phyloP scores from a whole-genome alignment of 1,140 invertebrate species.

The Euwallacea fornicatus region DNA sequence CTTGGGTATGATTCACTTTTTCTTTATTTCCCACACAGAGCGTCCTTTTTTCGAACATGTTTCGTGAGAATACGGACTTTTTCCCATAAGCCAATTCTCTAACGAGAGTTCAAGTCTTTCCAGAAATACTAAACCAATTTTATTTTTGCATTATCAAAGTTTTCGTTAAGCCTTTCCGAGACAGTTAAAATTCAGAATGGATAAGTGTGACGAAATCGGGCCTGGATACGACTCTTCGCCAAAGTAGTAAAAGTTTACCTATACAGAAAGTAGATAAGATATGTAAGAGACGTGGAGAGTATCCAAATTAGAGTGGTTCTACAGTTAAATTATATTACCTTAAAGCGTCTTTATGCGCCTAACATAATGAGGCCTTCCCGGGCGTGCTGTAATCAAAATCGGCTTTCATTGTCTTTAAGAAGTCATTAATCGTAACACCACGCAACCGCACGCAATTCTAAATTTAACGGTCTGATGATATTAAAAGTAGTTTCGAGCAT shows the following conservation, averaged over 20 bases:
- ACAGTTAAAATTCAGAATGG: slow-evolving; percentile 38
- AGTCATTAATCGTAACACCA: slow-evolving; percentile 5
- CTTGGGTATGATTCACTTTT: no score
- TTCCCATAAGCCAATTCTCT: slow-evolving; percentile 2
- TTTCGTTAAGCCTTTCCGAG: slow-evolving; percentile 34
- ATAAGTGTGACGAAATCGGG: slow-evolving; percentile 37
- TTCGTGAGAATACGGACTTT: neutral
- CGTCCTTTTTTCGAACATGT: no score
- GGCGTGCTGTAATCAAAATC: slow-evolving; percentile 9
- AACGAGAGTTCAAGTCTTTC: slow-evolving; percentile 10
- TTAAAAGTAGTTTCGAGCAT: neutral
- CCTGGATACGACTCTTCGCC: slow-evolving; percentile 26
- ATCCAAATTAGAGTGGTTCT: slow-evolving; percentile 32
- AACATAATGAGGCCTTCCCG: slow-evolving; percentile 5
- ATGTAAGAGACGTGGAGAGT: slow-evolving; percentile 26
- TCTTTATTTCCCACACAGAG: no score
- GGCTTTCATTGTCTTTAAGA: slow-evolving; percentile 9
- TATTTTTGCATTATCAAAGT: slow-evolving; percentile 32
- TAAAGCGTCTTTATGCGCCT: slow-evolving; percentile 10
- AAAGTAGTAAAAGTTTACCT: slow-evolving; percentile 41
- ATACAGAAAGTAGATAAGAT: slow-evolving; percentile 36
- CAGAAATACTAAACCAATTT: slow-evolving; percentile 26
- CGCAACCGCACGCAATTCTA: slow-evolving; percentile 1
- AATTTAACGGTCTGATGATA: slow-evolving; percentile 9
- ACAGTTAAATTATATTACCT: slow-evolving; percentile 31